phyloP scores from a whole-genome alignment of 2,797 vertebrate species.

The Rhadinocentrus ornatus region DNA sequence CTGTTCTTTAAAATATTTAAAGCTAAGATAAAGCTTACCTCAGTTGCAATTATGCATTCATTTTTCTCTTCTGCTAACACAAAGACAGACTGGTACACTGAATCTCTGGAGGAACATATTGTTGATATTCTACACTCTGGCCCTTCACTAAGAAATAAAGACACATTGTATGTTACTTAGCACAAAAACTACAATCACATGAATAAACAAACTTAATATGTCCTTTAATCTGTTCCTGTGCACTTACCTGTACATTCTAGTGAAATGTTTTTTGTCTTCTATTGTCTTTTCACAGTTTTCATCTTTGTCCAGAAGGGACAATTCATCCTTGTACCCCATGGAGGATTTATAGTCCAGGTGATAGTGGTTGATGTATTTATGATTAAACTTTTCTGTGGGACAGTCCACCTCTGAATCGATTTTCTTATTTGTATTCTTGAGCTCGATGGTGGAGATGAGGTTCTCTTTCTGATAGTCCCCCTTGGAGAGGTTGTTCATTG shows the following conservation, averaged over 20 bases:
- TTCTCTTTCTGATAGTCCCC: conserved; percentile 95
- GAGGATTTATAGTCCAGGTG: conserved; percentile 92
- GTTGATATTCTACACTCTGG: conserved; percentile 98
- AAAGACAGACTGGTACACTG: conserved; percentile 96
- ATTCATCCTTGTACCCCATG: conserved; percentile 87
- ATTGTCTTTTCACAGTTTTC: conserved; percentile 94
- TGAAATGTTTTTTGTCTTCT: conserved; percentile 89
- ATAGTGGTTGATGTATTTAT: conserved; percentile 94
- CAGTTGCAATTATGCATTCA: conserved; percentile 98
- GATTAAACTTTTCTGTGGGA: conserved; percentile 91
- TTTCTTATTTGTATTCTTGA: conserved; percentile 98
- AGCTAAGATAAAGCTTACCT: conserved; percentile 83
- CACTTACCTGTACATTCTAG: conserved; percentile 92
- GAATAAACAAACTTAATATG: not conserved
- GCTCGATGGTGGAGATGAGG: conserved; percentile 91
- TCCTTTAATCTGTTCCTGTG: not conserved
- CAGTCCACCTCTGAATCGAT: conserved; percentile 93
- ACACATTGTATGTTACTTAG: conserved; percentile 25
- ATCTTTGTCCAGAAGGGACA: conserved; percentile 88
- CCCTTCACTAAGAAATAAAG: conserved; percentile 86
- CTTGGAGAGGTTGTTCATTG: conserved; percentile 94
- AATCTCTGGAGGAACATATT: conserved; percentile 94
- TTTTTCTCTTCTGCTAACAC: conserved; percentile 96
- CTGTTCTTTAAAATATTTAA: not conserved
- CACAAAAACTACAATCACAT: conserved; percentile 13